These are phyloP conservation scores for Dendrocincla tyrannina DNA, from an alignment of 2,797 vertebrate genomes.

Conservation along the genomic window DNA sequence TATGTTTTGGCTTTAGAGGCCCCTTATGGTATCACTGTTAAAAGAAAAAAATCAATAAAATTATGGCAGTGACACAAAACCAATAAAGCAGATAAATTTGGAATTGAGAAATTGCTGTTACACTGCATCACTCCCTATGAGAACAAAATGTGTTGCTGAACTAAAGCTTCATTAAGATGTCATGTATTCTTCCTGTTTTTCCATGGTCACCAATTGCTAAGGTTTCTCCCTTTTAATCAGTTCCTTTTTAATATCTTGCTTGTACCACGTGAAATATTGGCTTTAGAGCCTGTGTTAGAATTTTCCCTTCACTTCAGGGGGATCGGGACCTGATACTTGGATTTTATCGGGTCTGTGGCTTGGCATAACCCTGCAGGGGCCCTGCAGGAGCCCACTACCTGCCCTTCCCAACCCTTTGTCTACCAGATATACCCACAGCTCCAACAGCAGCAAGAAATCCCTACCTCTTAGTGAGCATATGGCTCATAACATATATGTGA, in stretches of 20 bases:
- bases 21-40: not conserved
- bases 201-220: not conserved
- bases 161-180: not conserved
- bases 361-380: not conserved
- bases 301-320: not conserved
- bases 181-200: not conserved
- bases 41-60: not conserved
- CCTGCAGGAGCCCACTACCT: not conserved
- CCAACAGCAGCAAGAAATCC: not conserved
- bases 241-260: not conserved
- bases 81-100: conserved; percentile 8
- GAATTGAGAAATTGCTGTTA: not conserved
- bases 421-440: not conserved
- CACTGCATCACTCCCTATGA: not conserved
- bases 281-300: not conserved
- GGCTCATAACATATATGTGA: fast-evolving
- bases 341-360: not conserved
- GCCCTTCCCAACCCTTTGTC: not conserved
- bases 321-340: not conserved
- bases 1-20: not conserved
- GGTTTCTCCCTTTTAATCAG: not conserved
- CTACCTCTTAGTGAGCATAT: not conserved
- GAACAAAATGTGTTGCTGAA: not conserved
- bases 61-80: conserved; percentile 1
- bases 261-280: not conserved